These are phyloP conservation scores for Melinaea marsaeus DNA, from an alignment of 2,888 invertebrate species.

Conservation along the genomic window DNA sequence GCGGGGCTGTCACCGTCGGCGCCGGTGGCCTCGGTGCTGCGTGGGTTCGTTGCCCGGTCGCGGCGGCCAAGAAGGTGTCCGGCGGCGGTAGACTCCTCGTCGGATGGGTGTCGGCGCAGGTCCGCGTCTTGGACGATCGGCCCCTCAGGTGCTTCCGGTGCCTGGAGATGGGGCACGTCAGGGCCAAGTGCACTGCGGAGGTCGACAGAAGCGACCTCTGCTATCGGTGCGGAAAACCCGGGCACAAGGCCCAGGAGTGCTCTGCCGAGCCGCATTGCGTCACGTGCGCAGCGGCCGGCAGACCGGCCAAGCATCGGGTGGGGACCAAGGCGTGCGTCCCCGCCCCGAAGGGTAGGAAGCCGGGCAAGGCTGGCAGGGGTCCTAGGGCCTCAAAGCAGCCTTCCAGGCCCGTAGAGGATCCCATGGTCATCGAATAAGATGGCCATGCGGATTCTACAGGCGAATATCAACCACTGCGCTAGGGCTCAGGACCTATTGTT, in stretches of 20 bases:
- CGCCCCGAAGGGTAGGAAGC: background rate
- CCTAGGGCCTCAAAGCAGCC: background rate
- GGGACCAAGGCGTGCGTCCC: conserved; percentile 9
- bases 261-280: too few species aligned
- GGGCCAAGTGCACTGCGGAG: conserved; percentile 17
- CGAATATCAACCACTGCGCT: too few species aligned
- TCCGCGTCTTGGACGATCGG: conserved; percentile 8
- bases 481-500: too few species aligned
- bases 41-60: conserved; percentile 22
- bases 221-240: conserved; percentile 4
- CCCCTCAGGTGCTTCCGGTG: background rate
- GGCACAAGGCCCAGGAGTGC: too few species aligned
- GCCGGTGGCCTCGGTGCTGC: conserved; percentile 3
- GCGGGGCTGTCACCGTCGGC: conserved; percentile 6
- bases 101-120: conserved; percentile 26
- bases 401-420: too few species aligned
- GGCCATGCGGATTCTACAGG: too few species aligned
- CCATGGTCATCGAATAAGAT: too few species aligned
- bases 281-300: too few species aligned
- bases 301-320: too few species aligned
- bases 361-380: conserved; percentile 8
- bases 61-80: conserved; percentile 23
- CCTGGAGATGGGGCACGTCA: conserved; percentile 19
- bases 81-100: conserved; percentile 19
- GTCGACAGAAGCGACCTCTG: conserved; percentile 15